phyloP scores from a whole-genome alignment of 2,797 vertebrate species.

The Nannoperca obscura region DNA sequence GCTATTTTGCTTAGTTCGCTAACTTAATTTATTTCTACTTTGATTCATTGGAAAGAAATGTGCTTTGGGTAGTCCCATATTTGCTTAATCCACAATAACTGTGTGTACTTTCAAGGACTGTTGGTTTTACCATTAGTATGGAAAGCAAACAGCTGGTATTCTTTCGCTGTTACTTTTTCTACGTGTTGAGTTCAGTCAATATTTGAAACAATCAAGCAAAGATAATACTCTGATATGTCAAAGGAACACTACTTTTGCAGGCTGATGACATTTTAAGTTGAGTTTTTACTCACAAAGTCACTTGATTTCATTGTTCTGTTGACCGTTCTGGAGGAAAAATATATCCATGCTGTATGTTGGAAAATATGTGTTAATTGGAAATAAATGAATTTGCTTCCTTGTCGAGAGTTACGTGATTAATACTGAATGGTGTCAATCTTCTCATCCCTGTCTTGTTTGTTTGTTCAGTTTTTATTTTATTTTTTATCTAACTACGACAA shows the following conservation, averaged over 20 bases:
- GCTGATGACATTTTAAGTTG: background rate
- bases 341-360: background rate
- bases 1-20: background rate
- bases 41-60: conserved; percentile 4
- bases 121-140: background rate
- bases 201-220: conserved; percentile 22
- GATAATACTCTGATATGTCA: background rate
- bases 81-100: background rate
- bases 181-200: background rate
- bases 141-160: conserved; percentile 33
- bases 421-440: background rate
- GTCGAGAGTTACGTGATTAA: background rate
- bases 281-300: background rate
- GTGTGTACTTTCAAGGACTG: background rate
- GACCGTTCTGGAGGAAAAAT: background rate
- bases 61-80: background rate
- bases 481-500: background rate
- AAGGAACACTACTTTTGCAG: background rate
- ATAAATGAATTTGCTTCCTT: background rate
- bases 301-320: background rate
- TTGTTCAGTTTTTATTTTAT: too few species aligned
- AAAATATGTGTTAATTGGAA: background rate
- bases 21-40: background rate
- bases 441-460: background rate
- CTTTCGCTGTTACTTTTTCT: conserved; percentile 2